phyloP scores from a whole-genome alignment of 2,113 vertebrate species.

The Vicugna pacos region DNA sequence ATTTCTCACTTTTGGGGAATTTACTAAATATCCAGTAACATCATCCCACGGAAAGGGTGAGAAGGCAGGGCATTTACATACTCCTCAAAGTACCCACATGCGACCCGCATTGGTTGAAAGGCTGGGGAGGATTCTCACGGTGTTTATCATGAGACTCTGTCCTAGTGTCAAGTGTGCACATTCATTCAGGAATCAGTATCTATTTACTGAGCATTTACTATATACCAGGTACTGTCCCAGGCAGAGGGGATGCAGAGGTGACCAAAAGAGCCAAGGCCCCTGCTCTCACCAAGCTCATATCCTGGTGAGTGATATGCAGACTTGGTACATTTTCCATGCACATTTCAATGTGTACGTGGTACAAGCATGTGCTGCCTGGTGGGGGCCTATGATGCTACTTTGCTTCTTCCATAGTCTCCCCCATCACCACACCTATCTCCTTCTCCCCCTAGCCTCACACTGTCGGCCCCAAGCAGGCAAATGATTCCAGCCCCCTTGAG shows the following conservation, averaged over 20 bases:
- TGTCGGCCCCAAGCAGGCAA: neutral
- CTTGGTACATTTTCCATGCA: neutral
- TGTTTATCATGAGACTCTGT: neutral
- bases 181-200: neutral
- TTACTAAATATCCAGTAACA: neutral
- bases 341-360: neutral
- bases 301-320: neutral
- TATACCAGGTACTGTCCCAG: neutral
- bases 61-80: neutral
- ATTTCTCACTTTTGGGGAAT: neutral
- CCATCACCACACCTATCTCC: no score
- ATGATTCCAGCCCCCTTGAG: constrained; percentile 36
- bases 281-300: neutral
- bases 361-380: neutral
- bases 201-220: neutral
- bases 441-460: neutral
- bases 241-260: neutral
- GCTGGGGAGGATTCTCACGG: neutral
- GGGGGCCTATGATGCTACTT: neutral
- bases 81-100: neutral
- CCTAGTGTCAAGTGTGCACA: neutral
- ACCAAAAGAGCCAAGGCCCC: neutral
- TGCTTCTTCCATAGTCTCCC: neutral
- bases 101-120: neutral
- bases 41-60: neutral